Evolutionary conservation across 2,797 vertebrate genomes (phyloP).

Genomic region (Psittacula derbiana): DNA sequence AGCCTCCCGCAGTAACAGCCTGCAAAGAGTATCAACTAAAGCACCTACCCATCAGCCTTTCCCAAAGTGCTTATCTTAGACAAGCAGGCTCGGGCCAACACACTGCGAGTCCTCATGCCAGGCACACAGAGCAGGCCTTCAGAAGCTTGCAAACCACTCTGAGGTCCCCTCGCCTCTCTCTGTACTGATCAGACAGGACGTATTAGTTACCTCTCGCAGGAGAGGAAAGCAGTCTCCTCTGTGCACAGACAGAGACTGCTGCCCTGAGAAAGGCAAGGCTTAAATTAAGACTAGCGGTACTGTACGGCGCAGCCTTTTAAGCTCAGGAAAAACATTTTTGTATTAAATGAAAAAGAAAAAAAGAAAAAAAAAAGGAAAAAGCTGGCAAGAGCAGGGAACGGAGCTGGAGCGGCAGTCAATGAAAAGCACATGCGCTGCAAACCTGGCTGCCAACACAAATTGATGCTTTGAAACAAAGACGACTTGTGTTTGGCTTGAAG

Average conservation of each 20-base stretch:
- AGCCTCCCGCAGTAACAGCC: neutral
- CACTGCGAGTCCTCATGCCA: neutral
- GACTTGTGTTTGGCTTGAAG: conserved; percentile 41
- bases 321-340: conserved; percentile 33
- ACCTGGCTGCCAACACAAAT: conserved; percentile 61
- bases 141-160: neutral
- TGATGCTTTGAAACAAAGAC: conserved; percentile 62
- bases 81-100: neutral
- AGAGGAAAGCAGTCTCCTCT: neutral
- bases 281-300: conserved; percentile 16
- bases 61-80: neutral
- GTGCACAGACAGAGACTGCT: neutral
- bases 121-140: neutral
- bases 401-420: conserved; percentile 31
- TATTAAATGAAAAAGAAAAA: neutral
- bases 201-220: neutral
- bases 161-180: neutral
- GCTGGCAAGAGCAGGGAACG: neutral
- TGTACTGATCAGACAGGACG: neutral
- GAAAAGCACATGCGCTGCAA: conserved; percentile 59
- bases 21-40: neutral
- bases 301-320: neutral
- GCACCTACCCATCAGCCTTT: neutral
- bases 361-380: neutral
- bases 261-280: neutral